phyloP scores from a whole-genome alignment of 1,140 invertebrate species.

The Zophobas atratus region DNA sequence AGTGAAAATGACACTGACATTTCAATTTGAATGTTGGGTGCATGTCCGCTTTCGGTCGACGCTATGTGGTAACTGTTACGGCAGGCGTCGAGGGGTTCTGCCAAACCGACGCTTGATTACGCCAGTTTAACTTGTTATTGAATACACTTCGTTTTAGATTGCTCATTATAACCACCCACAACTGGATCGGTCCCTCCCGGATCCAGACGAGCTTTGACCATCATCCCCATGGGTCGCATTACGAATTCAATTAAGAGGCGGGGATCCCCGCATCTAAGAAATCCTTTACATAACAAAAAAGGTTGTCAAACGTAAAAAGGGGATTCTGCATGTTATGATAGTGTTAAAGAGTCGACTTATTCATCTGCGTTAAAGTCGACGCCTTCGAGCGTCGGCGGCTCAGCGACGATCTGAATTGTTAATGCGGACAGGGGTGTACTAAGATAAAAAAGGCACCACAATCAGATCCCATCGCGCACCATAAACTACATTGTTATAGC shows the following conservation, averaged over 20 bases:
- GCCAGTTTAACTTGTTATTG: conserved; percentile 50
- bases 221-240: not conserved
- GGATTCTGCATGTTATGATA: conserved; percentile 57
- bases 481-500: conserved; percentile 57
- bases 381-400: conserved; percentile 49
- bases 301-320: conserved; percentile 54
- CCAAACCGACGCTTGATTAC: conserved; percentile 52
- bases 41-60: conserved; percentile 53
- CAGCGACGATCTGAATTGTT: conserved; percentile 59
- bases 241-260: conserved; percentile 50
- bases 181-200: conserved; percentile 8
- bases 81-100: conserved; percentile 45
- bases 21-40: conserved; percentile 57
- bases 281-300: conserved; percentile 58
- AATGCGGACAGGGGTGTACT: conserved; percentile 55
- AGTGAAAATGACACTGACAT: conserved; percentile 60
- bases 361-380: conserved; percentile 51
- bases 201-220: not conserved
- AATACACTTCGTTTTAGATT: conserved; percentile 41
- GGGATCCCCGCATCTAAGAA: conserved; percentile 35
- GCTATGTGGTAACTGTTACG: conserved; percentile 42
- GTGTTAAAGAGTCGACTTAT: conserved; percentile 57
- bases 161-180: conserved; percentile 20
- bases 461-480: conserved; percentile 51
- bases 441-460: conserved; percentile 43